phyloP scores from a whole-genome alignment of 2,888 invertebrate species.

The Pseudococcus longispinus region DNA sequence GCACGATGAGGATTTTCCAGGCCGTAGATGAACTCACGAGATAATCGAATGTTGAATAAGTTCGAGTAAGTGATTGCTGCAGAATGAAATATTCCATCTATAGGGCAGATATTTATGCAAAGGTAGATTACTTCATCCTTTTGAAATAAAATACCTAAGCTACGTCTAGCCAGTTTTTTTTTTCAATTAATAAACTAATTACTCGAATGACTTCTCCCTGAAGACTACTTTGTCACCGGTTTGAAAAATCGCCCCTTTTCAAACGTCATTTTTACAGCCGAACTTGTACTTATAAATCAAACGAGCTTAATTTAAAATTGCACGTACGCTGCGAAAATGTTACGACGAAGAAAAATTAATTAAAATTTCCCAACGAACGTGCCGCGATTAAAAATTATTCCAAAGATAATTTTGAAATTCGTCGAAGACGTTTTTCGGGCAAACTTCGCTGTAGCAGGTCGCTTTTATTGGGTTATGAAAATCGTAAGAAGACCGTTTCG shows the following conservation, averaged over 20 bases:
- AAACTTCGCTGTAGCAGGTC: not conserved
- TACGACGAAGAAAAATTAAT: slow-evolving; percentile 30
- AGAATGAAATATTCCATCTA: not conserved
- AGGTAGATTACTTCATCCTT: too few relatives aligned
- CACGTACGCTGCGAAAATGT: not conserved
- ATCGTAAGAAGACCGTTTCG: not conserved
- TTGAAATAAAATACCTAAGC: too few relatives aligned
- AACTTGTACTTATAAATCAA: not conserved
- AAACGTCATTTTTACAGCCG: not conserved
- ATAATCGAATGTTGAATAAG: not conserved
- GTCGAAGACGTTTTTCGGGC: not conserved
- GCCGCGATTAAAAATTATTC: slow-evolving; percentile 2
- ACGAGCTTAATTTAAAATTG: not conserved
- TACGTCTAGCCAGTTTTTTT: too few relatives aligned
- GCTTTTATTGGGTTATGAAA: not conserved
- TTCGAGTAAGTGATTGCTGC: not conserved
- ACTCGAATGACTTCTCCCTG: not conserved
- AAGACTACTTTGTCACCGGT: not conserved
- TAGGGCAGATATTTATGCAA: too few relatives aligned
- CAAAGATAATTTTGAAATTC: slow-evolving; percentile 11
- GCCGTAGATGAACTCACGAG: not conserved
- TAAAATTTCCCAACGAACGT: slow-evolving; percentile 9
- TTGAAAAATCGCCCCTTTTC: not conserved
- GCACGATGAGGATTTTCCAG: not conserved
- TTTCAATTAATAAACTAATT: not conserved